Base-by-base conservation (phyloP, 1,140 invertebrate species). In the Calycopis cecrops region DNA sequence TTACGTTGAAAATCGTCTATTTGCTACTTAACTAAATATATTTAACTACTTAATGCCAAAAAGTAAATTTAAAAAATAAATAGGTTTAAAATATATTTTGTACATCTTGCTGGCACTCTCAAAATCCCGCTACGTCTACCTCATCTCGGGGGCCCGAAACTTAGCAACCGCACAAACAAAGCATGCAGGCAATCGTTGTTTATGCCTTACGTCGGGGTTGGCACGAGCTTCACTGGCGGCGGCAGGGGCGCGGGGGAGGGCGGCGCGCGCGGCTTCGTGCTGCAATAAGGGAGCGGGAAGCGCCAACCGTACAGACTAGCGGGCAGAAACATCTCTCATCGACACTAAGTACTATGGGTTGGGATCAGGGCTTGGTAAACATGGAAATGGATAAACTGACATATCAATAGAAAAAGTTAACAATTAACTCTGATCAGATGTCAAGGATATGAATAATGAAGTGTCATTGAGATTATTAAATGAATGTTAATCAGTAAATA, bases 301-400 rank as follows among this genome's bases (percentile, higher is more conserved):
- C 94, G 93, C 94, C 94, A 95, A 93, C 94, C 93, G 91, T 95
- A 95, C 91, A 95, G 92, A 94, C 94, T 95, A 93, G 91, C 91
- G 91, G 87, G 77, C 79, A 87, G 81, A 85, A 87, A 87, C 77
- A 87, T 85, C 81, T 87, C 81, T 85, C 79, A 87, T 82, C 83
- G 83, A 85, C 77, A 85, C 76, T 80, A 82, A 78, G 72, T 77
- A 73, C 75, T 73, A 57, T 16, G 40, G 40, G 9, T 9, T 54
- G 42, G 54, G 14, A 56, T 50, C 35, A 35, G 65, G 58, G 53
- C 52, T 52, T 63, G 57, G 66, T 54, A 38, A 48, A 63, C 37
- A 64, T 28, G 21, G 21, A 6, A 28, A 28, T 28, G 21, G 21
- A 6, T 28, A 28, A 60, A 62, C 49, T 58, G 66, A 66, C 17